Evolutionary conservation across 2,113 vertebrate species (phyloP).

Genomic region (Corydoras sp.): DNA sequence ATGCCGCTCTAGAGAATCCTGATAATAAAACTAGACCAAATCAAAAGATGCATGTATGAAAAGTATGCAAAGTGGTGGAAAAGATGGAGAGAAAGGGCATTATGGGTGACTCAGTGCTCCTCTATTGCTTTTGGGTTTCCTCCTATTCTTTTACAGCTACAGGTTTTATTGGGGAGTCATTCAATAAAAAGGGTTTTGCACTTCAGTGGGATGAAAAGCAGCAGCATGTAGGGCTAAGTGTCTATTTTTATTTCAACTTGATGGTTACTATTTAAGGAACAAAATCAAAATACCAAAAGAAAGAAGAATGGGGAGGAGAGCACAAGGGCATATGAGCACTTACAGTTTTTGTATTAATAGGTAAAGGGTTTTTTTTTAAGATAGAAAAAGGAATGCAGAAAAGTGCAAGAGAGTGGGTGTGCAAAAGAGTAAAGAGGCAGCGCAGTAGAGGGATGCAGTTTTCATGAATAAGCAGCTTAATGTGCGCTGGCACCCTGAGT

Average conservation of each 20-base stretch:
- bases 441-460: constrained; percentile 81
- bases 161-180: constrained; percentile 68
- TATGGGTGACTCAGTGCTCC: constrained; percentile 60
- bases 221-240: constrained; percentile 56
- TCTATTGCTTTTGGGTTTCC: constrained; percentile 58
- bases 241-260: constrained; percentile 59
- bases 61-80: constrained; percentile 53
- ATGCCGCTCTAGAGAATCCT: not conserved
- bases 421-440: constrained; percentile 55
- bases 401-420: constrained; percentile 48
- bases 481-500: constrained; percentile 93
- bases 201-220: constrained; percentile 63
- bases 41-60: constrained; percentile 6
- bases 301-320: constrained; percentile 51
- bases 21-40: not conserved
- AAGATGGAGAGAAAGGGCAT: constrained; percentile 34
- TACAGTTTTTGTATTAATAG: constrained; percentile 74
- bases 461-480: constrained; percentile 98
- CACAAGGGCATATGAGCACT: constrained; percentile 64
- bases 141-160: constrained; percentile 60
- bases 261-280: constrained; percentile 59
- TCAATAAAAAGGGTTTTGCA: constrained; percentile 69
- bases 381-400: constrained; percentile 52
- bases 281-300: constrained; percentile 27
- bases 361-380: constrained; percentile 72